Conservation (phyloP, 2,113 vertebrate species). For the Rousettus leschenaultii region DNA sequence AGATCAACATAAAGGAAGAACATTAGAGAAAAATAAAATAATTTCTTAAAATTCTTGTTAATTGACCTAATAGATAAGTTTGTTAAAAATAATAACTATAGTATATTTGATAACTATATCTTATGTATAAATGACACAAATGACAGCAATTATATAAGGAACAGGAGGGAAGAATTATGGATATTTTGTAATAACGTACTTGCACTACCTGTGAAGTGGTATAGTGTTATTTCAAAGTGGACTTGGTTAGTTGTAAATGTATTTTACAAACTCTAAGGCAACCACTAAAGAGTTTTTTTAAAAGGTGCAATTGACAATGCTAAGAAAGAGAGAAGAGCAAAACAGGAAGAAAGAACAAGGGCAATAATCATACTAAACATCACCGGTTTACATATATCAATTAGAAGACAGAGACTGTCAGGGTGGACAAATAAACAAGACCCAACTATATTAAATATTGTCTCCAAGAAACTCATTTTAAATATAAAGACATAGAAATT, state of each 20-base stretch:
- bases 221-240: background rate
- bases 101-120: background rate
- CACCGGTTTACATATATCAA: background rate
- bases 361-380: background rate
- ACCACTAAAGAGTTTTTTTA: background rate
- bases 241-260: background rate
- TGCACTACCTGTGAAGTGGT: background rate
- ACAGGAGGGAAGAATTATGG: background rate
- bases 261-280: background rate
- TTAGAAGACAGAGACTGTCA: background rate
- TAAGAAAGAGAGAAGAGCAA: background rate
- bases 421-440: background rate
- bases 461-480: background rate
- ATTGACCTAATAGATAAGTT: background rate
- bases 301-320: background rate
- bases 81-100: too few species aligned
- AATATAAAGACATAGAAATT: background rate
- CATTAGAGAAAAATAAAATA: background rate
- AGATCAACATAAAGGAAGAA: background rate
- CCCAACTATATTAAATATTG: background rate
- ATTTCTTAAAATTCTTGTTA: background rate
- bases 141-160: background rate
- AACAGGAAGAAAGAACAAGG: background rate
- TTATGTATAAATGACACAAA: background rate
- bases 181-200: background rate